These are phyloP conservation scores for Caiman crocodilus DNA, from an alignment of 2,797 vertebrate genomes.

Conservation along the genomic window DNA sequence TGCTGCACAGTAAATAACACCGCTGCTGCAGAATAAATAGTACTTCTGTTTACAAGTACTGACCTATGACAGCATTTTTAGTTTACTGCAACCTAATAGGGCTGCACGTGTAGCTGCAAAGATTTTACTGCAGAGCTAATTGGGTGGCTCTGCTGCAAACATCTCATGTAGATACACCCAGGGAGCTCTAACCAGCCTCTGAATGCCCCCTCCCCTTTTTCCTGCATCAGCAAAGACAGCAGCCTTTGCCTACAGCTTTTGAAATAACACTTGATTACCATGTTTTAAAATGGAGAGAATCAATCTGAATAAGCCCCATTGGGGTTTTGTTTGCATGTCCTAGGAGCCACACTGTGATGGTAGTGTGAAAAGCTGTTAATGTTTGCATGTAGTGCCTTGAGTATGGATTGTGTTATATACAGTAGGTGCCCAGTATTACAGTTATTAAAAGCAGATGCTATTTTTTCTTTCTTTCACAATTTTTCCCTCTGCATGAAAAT, in stretches of 20 bases:
- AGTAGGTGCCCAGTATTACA: not conserved
- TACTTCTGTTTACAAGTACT: no score
- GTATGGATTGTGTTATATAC: not conserved
- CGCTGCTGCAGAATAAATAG: no score
- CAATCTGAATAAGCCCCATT: slow-evolving; percentile 9
- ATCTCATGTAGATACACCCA: not conserved
- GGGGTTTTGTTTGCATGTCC: not conserved
- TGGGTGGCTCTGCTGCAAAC: no score
- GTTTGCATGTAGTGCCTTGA: not conserved
- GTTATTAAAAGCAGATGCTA: not conserved
- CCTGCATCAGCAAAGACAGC: not conserved
- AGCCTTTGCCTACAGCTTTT: slow-evolving; percentile 11
- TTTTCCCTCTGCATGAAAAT: not conserved
- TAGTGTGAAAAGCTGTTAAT: not conserved
- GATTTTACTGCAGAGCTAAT: no score
- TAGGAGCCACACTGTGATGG: not conserved
- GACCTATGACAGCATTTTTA: no score
- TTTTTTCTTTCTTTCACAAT: not conserved
- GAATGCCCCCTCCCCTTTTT: no score
- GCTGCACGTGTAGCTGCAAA: no score
- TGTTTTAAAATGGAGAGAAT: not conserved
- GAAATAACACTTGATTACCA: slow-evolving; percentile 31
- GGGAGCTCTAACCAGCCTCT: not conserved
- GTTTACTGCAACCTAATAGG: no score
- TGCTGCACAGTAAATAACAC: no score